Conservation (phyloP, 2,113 vertebrate genomes). For the Strix aluco region DNA sequence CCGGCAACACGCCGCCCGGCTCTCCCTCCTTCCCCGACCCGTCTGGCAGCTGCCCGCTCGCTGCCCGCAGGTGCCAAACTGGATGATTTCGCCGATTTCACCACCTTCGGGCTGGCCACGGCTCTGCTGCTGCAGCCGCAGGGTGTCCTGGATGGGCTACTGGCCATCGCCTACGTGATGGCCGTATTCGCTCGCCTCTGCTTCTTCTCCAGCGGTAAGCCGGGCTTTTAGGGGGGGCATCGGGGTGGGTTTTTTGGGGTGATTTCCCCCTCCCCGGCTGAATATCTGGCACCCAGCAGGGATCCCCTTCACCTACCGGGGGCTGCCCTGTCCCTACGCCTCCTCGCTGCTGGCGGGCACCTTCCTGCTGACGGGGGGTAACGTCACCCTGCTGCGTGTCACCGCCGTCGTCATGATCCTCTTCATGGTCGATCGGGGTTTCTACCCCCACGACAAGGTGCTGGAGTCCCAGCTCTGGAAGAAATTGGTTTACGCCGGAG, state of each 20-base stretch:
- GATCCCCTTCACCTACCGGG: constrained; percentile 86
- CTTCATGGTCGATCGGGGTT: constrained; percentile 88
- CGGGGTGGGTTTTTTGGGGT: rapidly evolving
- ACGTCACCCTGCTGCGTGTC: constrained; percentile 74
- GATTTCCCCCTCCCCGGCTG: background rate
- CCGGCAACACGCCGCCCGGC: rapidly evolving
- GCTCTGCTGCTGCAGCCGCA: constrained; percentile 82
- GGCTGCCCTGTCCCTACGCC: constrained; percentile 89
- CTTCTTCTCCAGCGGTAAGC: constrained; percentile 86
- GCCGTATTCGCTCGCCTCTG: constrained; percentile 86
- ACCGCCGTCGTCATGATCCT: constrained; percentile 83
- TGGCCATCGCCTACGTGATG: constrained; percentile 84
- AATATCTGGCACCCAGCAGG: constrained; percentile 51
- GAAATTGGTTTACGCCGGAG: constrained; percentile 87
- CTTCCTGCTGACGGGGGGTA: constrained; percentile 81
- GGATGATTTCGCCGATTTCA: constrained; percentile 92
- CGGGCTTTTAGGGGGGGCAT: rapidly evolving
- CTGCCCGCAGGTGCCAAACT: constrained; percentile 82
- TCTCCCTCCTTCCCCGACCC: too few species aligned
- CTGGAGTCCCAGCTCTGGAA: constrained; percentile 94
- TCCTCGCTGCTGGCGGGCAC: constrained; percentile 84
- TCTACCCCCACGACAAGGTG: constrained; percentile 90
- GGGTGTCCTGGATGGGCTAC: constrained; percentile 77
- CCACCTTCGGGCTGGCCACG: constrained; percentile 89
- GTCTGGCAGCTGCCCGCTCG: background rate